Evolutionary conservation across 2,113 vertebrate genomes (phyloP), one percentile per base, ranked within the genome.

Genomic region (Mixornis gularis): DNA sequence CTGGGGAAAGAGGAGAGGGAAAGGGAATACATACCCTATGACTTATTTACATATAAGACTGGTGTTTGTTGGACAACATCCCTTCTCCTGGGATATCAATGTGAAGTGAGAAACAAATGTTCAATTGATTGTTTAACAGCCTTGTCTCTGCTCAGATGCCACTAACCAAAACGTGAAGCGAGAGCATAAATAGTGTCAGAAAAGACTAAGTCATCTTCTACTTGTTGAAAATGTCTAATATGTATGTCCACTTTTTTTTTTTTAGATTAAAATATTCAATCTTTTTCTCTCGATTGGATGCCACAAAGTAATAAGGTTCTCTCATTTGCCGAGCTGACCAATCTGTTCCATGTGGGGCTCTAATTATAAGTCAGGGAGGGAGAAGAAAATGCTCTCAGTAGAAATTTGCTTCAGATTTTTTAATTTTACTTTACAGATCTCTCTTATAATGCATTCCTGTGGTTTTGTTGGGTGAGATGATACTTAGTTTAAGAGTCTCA

Each of bases 81-180:
- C 20, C 2, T 82, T 24, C 93, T 92, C 81, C 63, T 79, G 74
- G 81, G 81, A 95, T 85, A 94, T 89, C 41, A 79, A 53, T 69
- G 85, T 85, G 81, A 89, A 94, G 63, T 62, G 74, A 91, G 79
- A 89, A 95, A 92, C 58, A 92, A 94, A 87, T 79, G 81, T 87
- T 85, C 74, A 89, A 82, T 40, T 91, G 85, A 92, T 91, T 89
- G 84, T 60, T 87, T 89, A 95, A 91, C 79, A 92, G 53, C 34
- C 66, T 81, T 79, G 44, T 53, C 66, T 92, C 46, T 85, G 46
- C 68, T 94, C 85, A 89, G 78, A 82, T 79, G 74, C 78, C 58
- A 69, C 49, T 79, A 85, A 79, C 12, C 29, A 79, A 89, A 93
- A 92, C 3, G 4, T 89, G 85, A 91, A 85, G 34, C 0, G 6